Base-by-base conservation (phyloP, 2,888 invertebrate genomes). In the Pyrochroa serraticornis region DNA sequence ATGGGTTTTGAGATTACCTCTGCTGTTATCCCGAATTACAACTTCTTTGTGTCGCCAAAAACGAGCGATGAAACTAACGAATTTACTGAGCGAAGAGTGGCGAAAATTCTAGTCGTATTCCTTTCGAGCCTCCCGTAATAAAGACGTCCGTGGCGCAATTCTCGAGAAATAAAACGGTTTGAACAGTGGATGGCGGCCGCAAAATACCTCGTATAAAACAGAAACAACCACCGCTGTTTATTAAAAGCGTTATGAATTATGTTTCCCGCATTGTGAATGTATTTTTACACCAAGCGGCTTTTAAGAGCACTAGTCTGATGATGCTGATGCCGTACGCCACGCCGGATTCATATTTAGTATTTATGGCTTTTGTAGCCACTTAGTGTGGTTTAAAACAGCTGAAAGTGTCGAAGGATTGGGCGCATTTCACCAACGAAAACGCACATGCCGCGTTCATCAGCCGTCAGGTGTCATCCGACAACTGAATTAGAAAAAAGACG, bases 221-320 rank as follows among this genome's bases (percentile, higher is more conserved):
- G 60, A 66, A 69, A 67, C 69, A 73, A 73, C 69, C 66, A 72
- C 69, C 66, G 63, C 66, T 64, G 62, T 66, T 70, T 71, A 70
- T 69, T 69, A 72, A 70, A 69, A 69, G 66, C 65, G 10, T 64
- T 69, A 71, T 73, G 71, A 73, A 70, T 72, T 73, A 73, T 73
- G 70, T 68, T 69, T 67, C 68, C 69, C 71, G 69, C 66, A 69
- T 72, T 72, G 71, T 70, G 60, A 50, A 59, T 64, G 66, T 71
- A 71, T 72, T 70, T 72, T 71, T 69, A 70, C 64, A 58, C 62
- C 44, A 50, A 36, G 42, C 13, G 39, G 48, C 59, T 54, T 52
- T 58, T 48, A 54, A 46, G 44, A 50, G 58, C 62, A 41, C 9
- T 34, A 8, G 10, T 9, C 12, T 12, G 45, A 45, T 34, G 35